Base-by-base conservation (phyloP, 37 sponge, comb jelly and placozoan species). In the Aphrocallistes beatrix region DNA sequence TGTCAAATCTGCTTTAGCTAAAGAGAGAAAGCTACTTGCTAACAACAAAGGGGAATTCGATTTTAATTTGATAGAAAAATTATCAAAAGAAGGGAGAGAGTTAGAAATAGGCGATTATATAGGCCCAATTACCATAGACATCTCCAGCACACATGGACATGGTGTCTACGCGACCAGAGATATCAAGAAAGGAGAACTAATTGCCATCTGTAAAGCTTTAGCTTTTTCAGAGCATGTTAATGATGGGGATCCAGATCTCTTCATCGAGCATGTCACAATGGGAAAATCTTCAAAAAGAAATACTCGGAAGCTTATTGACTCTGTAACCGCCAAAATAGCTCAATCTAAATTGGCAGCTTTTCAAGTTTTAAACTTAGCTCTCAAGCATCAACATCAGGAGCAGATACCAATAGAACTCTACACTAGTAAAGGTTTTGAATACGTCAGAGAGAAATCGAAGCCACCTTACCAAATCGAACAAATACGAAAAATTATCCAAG, bases 71-170 rank as follows among this genome's bases (percentile, higher is more conserved):
- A 25, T 42, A 28, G 75, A 19, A 25, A 60, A 30, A 6, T 25
- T 25, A 28, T 19, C 75, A 60, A 28, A 60, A 28, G 1, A 30
- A 3, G 3, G 21, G 8, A 30, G n/a, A 60, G 34, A 60, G 8
- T 6, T 60, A 25, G 75, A 60, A 60, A 60, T 60, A 21, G 75
- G 75, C 75, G 75, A 60, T 3, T 60, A 60, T 60, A 60, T 60
- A 3, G 75, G 75, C n/a, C 75, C 75, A 19, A 60, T 60, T 28
- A 25, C 25, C n/a, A 60, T 60, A 60, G 75, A 13, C 1, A 13
- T 13, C 34, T 60, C 75, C 21, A 25, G 28, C 75, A 60, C 75
- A 60, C 75, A 60, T 60, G 75, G 75, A 25, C 75, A 60, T 13
- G 75, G 28, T 32, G n/a, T 60, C 28, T 32, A 6, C 25, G 34